A percentile compares a stretch with the other conserved stretches of the same genome.
Conservation (phyloP, 2,888 invertebrate species). For the Orgyia antiqua region DNA sequence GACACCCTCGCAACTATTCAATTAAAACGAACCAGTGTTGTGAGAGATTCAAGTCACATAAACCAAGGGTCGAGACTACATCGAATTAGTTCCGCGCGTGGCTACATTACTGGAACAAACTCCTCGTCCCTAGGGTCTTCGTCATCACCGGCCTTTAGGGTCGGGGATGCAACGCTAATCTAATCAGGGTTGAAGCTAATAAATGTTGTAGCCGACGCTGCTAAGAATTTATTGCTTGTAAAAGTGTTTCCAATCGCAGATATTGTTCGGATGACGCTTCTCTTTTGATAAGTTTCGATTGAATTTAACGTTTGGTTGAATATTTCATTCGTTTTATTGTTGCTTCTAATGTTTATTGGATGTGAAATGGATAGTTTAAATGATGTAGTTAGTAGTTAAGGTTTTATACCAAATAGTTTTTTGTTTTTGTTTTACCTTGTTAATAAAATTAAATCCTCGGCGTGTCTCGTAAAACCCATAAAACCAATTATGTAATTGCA, state of each 20-base stretch:
- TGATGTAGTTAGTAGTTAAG: too few species aligned
- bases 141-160: constrained; percentile 25
- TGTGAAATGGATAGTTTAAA: constrained; percentile 34
- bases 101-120: constrained; percentile 75
- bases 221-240: constrained; percentile 76
- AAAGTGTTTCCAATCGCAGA: constrained; percentile 76
- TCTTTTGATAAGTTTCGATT: constrained; percentile 58
- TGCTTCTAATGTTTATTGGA: constrained; percentile 33
- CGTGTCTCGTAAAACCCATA: too few species aligned
- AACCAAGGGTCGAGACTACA: constrained; percentile 58
- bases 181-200: constrained; percentile 77
- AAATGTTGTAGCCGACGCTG: constrained; percentile 71
- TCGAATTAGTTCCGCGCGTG: constrained; percentile 75
- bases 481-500: too few species aligned
- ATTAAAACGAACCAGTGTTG: constrained; percentile 72
- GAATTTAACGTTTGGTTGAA: constrained; percentile 66
- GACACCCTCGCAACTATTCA: constrained; percentile 70
- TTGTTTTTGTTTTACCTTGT: too few species aligned
- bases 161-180: constrained; percentile 72
- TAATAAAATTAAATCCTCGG: too few species aligned
- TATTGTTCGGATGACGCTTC: constrained; percentile 60
- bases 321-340: constrained; percentile 42
- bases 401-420: too few species aligned
- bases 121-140: constrained; percentile 54
- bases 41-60: constrained; percentile 70